A percentile compares a stretch with the other conserved stretches of the same genome.
Conservation (phyloP, 2,797 vertebrate genomes). For the Gallinago nigripennis region DNA sequence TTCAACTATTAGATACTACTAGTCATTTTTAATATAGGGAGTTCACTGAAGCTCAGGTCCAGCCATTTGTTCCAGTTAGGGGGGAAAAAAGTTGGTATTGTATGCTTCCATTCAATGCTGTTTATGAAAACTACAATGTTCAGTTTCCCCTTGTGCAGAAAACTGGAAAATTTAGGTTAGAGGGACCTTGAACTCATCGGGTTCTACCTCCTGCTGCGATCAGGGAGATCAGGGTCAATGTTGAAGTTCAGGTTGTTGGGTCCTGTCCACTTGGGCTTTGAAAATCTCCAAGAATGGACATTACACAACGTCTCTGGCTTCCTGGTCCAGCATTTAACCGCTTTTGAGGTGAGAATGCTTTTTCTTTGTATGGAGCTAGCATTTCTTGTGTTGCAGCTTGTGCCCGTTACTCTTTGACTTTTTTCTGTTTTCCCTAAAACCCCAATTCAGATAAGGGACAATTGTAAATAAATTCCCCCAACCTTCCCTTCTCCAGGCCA, state of each 20-base stretch:
- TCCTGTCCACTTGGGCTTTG: background rate
- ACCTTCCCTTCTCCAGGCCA: background rate
- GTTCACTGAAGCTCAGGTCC: background rate
- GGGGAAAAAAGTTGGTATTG: accelerated
- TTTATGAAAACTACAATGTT: background rate
- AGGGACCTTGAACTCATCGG: background rate
- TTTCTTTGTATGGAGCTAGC: background rate
- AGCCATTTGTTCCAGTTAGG: background rate
- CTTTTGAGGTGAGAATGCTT: background rate
- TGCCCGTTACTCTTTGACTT: background rate
- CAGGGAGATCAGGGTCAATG: background rate
- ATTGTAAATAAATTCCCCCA: background rate
- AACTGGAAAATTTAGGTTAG: background rate
- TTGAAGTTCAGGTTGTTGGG: background rate
- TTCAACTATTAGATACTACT: background rate
- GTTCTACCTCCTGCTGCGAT: background rate
- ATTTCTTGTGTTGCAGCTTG: background rate
- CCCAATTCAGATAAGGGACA: background rate
- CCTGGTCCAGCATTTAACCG: background rate
- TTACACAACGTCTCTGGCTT: background rate
- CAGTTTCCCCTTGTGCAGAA: background rate
- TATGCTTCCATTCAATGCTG: background rate
- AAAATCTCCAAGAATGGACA: background rate
- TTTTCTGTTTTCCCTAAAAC: background rate
- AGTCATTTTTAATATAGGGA: background rate